phyloP scores from a whole-genome alignment of 2,888 invertebrate species.

The Acrobasis consociella region DNA sequence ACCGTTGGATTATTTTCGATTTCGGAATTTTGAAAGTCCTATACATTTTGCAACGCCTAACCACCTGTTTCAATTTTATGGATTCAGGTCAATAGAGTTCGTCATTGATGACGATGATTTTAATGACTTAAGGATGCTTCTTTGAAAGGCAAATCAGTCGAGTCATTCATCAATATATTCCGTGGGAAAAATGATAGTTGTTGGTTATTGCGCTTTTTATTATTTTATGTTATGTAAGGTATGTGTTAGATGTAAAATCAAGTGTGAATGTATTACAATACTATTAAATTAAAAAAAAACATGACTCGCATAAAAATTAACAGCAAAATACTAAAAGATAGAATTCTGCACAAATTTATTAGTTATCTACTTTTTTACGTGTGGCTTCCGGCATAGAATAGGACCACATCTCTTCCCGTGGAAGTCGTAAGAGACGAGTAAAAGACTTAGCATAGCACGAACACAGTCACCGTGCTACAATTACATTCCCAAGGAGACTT shows the following conservation, averaged over 20 bases:
- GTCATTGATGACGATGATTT: constrained; percentile 8
- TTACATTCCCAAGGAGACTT: no score
- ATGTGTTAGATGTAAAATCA: no score
- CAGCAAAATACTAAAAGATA: no score
- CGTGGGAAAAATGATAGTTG: not conserved
- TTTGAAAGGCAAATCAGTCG: not conserved
- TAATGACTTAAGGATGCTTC: not conserved
- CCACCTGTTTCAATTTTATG: constrained; percentile 8
- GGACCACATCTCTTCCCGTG: no score
- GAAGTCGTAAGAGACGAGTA: no score
- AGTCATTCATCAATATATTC: not conserved
- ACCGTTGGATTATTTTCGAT: not conserved
- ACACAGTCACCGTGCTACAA: no score
- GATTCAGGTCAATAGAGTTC: constrained; percentile 11
- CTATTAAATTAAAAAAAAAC: no score
- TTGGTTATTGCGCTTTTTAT: not conserved
- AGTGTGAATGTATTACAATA: not conserved
- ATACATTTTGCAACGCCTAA: constrained; percentile 1
- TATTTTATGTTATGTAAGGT: not conserved
- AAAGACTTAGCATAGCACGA: no score
- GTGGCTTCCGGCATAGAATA: no score
- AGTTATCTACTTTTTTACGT: no score
- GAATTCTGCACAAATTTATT: no score
- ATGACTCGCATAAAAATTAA: no score
- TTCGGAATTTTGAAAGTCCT: constrained; percentile 4